These are phyloP conservation scores for Agrotis segetum DNA, from an alignment of 2,888 invertebrate genomes.

Conservation along the genomic window DNA sequence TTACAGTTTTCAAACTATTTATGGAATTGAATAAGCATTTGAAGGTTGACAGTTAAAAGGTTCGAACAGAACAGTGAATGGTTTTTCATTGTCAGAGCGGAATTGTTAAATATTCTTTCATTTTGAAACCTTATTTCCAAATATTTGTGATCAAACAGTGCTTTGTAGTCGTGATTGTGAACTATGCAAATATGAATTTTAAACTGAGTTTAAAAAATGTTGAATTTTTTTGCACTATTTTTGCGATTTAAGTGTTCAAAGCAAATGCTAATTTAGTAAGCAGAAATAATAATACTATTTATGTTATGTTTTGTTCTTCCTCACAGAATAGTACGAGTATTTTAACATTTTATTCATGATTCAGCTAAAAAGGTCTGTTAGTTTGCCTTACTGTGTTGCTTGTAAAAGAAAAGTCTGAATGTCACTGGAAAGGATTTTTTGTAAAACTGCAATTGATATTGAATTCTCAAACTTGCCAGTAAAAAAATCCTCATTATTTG, in stretches of 20 bases:
- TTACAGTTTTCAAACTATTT: conserved; percentile 73
- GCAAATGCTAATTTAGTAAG: too few relatives aligned
- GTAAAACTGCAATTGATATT: background rate
- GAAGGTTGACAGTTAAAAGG: conserved; percentile 71
- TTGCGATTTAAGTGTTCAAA: background rate
- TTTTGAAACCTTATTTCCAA: conserved; percentile 64
- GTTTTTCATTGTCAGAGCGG: conserved; percentile 59
- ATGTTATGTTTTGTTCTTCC: too few relatives aligned
- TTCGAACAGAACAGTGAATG: conserved; percentile 60
- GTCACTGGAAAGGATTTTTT: background rate
- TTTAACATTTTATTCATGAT: background rate
- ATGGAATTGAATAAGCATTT: conserved; percentile 70
- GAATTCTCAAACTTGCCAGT: background rate
- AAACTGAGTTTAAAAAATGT: background rate
- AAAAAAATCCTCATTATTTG: background rate
- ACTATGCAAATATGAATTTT: conserved; percentile 27
- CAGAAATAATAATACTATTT: too few relatives aligned
- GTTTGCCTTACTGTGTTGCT: too few relatives aligned
- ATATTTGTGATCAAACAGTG: conserved; percentile 51
- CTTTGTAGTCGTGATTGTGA: conserved; percentile 22
- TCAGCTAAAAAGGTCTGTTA: background rate
- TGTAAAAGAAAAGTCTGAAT: too few relatives aligned
- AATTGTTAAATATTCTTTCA: conserved; percentile 53
- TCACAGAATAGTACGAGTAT: too few relatives aligned
- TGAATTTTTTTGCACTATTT: background rate